Percentiles rank a stretch among this genome's conserved stretches.
Conservation (phyloP, 92 coral and sea anemone genomes). For the Porites divaricata region DNA sequence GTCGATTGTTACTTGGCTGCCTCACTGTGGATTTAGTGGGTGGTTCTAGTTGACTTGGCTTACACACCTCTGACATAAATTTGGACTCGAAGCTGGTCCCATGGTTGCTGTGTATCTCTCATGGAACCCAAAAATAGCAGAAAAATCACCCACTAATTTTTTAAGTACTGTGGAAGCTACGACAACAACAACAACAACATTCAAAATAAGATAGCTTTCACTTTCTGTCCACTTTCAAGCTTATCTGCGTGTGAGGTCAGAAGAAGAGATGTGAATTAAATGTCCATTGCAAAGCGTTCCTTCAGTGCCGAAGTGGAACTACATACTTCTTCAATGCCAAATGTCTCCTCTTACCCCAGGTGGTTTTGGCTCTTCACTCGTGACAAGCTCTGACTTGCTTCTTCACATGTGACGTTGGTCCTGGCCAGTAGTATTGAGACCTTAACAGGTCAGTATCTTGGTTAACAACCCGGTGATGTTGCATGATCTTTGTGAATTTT, state of each 20-base stretch:
- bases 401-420: slow-evolving; percentile 40
- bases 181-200: slow-evolving; percentile 13
- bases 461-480: slow-evolving; percentile 25
- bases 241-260: slow-evolving; percentile 37
- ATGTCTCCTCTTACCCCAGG: slow-evolving; percentile 22
- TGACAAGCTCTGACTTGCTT: slow-evolving; percentile 59
- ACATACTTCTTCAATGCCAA: slow-evolving; percentile 42
- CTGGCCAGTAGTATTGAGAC: slow-evolving; percentile 63
- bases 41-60: slow-evolving; percentile 47
- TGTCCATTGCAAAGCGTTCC: too few species aligned
- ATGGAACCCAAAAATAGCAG: neutral
- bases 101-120: slow-evolving; percentile 48
- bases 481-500: neutral
- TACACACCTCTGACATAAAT: slow-evolving; percentile 56
- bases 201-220: slow-evolving; percentile 43
- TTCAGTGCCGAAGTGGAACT: neutral
- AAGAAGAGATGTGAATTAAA: too few species aligned
- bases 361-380: slow-evolving; percentile 63
- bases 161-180: slow-evolving; percentile 53
- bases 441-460: slow-evolving; percentile 36
- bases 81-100: slow-evolving; percentile 55
- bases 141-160: slow-evolving; percentile 47
- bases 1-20: slow-evolving; percentile 47
- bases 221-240: slow-evolving; percentile 36
- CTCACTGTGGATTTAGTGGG: slow-evolving; percentile 56